Evolutionary conservation across 2,113 vertebrate species (phyloP), one percentile per base, ranked within the genome.

Genomic region (Chloroceryle aenea): DNA sequence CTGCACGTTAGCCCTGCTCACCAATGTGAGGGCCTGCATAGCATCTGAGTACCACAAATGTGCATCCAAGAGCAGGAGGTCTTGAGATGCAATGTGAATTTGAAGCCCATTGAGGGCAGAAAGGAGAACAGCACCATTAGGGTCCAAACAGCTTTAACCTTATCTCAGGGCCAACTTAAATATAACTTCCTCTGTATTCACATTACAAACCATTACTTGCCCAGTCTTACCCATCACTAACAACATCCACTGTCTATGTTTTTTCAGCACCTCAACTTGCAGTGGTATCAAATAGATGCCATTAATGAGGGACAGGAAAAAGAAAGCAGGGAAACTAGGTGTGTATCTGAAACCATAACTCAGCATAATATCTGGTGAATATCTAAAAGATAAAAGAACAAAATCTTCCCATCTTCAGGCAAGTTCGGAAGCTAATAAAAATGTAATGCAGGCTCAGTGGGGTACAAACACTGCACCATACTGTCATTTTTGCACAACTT

Each of bases 1-100:
- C 40, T 52, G 50, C 32, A 11, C 1, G 2, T 8, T 30, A 32
- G 45, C 26, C 85, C 61, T 77, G 78, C 48, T 68, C 73, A 13
- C 26, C 2, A 1, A 12, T 2, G 29, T 9, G 43, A n/a, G 20
- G 22, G 42, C 56, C 48, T 0, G 0, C 4, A 36, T 10, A 74
- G 20, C 66, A 73, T 9, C 29, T 2, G 1, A 5, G 32, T 4
- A 17, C 75, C 52, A 76, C 22, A 27, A 90, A 78, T 18, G 40
- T 55, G 78, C 47, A 63, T 12, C 45, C 55, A 40, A 63, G n/a
- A 1, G 3, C 59, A 30, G 1, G 0, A 0, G 2, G 7, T 1
- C 36, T 36, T 23, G 17, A 74, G n/a, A 8, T 53, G 38, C 45
- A 56, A 69, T 43, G 16, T 6, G 26, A 61, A 12, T 48, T 23